Evolutionary conservation across 2,797 vertebrate species (phyloP).

Genomic region (Oophaga sylvatica): DNA sequence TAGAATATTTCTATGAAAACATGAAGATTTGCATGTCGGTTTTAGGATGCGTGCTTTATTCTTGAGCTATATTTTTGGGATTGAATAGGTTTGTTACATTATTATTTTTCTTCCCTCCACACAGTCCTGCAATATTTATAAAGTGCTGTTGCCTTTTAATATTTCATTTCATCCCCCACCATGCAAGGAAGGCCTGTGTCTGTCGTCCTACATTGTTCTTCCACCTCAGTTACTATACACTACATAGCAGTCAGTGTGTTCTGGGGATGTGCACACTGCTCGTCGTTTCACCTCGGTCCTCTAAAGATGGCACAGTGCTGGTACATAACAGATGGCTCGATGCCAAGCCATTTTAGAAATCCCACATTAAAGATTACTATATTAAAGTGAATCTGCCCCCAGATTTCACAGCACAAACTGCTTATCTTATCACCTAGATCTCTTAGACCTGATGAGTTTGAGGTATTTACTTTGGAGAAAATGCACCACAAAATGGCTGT

Average conservation of each 20-base stretch:
- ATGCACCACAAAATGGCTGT: no score
- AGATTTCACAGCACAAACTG: no score
- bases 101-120: conserved; percentile 27
- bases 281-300: background rate
- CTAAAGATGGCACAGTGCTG: background rate
- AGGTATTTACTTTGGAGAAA: no score
- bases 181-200: conserved; percentile 12
- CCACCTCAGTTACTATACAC: background rate
- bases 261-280: background rate
- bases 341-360: background rate
- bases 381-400: background rate
- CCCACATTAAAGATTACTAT: background rate
- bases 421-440: no score
- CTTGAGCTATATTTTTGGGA: background rate
- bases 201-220: conserved; percentile 32
- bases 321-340: no score
- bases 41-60: background rate
- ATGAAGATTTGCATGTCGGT: background rate
- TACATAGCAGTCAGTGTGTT: background rate
- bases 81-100: background rate
- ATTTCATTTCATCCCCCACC: conserved; percentile 52
- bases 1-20: background rate
- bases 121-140: conserved; percentile 53
- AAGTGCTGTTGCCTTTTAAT: conserved; percentile 51
- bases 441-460: no score